A percentile compares a stretch with the other conserved stretches of the same genome.
Conservation (phyloP, 2,797 vertebrate genomes). For the Gymnoscopelus braueri region DNA sequence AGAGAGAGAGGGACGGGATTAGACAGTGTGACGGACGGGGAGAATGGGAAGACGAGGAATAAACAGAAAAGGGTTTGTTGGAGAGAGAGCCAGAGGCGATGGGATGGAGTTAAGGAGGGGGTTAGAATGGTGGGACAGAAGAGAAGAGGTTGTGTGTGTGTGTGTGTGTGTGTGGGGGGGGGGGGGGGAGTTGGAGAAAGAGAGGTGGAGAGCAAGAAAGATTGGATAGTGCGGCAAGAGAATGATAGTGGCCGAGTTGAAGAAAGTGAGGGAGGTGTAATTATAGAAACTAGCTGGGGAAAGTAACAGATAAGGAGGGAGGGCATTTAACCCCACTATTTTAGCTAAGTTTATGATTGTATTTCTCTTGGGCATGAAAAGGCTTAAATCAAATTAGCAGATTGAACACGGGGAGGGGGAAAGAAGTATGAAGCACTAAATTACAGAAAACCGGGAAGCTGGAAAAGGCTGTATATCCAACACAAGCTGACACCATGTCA, state of each 20-base stretch:
- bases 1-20: constrained; percentile 28
- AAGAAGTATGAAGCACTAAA: constrained; percentile 17
- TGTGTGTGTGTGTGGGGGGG: neutral
- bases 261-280: neutral
- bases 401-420: constrained; percentile 13
- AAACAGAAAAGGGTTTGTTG: neutral
- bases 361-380: constrained; percentile 19
- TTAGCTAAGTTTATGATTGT: constrained; percentile 25
- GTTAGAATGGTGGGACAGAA: neutral
- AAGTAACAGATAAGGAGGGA: neutral
- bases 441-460: constrained; percentile 22
- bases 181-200: constrained; percentile 18
- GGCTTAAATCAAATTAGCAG: constrained; percentile 14
- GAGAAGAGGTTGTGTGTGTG: no score
- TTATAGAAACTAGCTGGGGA: neutral
- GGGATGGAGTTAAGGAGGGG: neutral
- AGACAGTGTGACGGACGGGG: constrained; percentile 26
- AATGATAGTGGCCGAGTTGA: neutral
- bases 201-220: constrained; percentile 12
- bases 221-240: constrained; percentile 1
- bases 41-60: constrained; percentile 18
- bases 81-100: neutral
- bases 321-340: neutral
- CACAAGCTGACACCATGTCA: constrained; percentile 46
- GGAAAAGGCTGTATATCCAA: constrained; percentile 24